Evolutionary conservation across 2,888 invertebrate genomes (phyloP).

Genomic region (Pristionchus japonicus): DNA sequence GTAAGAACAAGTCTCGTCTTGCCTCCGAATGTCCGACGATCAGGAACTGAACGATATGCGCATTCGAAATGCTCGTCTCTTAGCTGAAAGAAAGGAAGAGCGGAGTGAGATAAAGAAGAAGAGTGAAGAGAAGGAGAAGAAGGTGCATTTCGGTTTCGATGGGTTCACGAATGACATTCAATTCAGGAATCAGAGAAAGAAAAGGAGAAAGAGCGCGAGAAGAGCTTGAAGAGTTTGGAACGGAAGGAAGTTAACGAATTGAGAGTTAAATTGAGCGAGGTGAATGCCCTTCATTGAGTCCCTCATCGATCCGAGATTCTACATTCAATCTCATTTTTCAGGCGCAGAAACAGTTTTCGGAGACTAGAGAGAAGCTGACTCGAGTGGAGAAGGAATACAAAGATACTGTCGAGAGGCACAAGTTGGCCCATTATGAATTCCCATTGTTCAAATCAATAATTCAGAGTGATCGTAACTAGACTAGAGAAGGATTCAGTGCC

Average conservation of each 20-base stretch:
- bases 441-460: neutral
- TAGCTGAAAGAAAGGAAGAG: conserved; percentile 22
- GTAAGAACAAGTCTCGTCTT: no score
- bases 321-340: neutral
- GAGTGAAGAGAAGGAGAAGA: neutral
- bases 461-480: conserved; percentile 31
- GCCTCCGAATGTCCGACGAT: no score
- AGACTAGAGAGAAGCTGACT: conserved; percentile 23
- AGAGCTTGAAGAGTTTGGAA: neutral
- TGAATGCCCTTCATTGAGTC: no score
- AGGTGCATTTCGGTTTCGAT: neutral
- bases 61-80: conserved; percentile 25
- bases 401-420: conserved; percentile 32
- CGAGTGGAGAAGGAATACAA: neutral
- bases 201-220: neutral
- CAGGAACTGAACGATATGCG: conserved; percentile 42
- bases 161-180: neutral
- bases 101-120: neutral
- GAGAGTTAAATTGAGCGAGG: conserved; percentile 17
- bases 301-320: no score
- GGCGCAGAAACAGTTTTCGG: conserved; percentile 11
- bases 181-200: neutral
- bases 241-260: conserved; percentile 34
- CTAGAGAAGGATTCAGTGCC: conserved; percentile 33
- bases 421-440: neutral